phyloP scores from a whole-genome alignment of 2,888 invertebrate species.

The Ochropleura plecta region DNA sequence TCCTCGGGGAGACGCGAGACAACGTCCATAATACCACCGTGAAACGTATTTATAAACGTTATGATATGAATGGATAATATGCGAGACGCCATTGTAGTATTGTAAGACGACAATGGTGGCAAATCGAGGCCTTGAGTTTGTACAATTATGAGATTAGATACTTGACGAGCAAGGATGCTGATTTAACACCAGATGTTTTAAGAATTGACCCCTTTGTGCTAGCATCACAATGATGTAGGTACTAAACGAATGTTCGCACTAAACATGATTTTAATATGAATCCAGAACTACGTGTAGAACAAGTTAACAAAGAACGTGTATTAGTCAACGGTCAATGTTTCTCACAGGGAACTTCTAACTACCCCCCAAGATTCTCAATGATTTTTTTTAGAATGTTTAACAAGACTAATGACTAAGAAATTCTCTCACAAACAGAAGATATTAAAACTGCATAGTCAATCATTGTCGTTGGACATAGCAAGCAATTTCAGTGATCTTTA shows the following conservation, averaged over 20 bases:
- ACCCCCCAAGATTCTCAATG: not conserved
- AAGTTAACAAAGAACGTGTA: not conserved
- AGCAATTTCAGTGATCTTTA: not conserved
- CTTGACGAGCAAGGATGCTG: conserved; percentile 73
- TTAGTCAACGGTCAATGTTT: conserved; percentile 8
- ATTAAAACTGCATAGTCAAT: not conserved
- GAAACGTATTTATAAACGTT: conserved; percentile 89
- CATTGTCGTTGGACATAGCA: not conserved
- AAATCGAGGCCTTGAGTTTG: conserved; percentile 81
- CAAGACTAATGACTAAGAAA: not conserved
- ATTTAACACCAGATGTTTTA: conserved; percentile 71
- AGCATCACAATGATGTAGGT: conserved; percentile 60
- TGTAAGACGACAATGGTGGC: conserved; percentile 75
- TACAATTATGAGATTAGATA: conserved; percentile 85
- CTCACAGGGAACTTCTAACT: conserved; percentile 4
- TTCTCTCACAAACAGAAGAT: not conserved
- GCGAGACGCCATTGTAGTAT: conserved; percentile 80
- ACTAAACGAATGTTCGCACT: conserved; percentile 54
- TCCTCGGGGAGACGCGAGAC: conserved; percentile 87
- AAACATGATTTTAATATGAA: conserved; percentile 47
- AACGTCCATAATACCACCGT: conserved; percentile 85
- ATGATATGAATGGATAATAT: conserved; percentile 90
- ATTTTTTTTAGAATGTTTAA: no score
- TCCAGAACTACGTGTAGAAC: conserved; percentile 30
- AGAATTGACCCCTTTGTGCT: conserved; percentile 72